These are phyloP conservation scores for Diloba caeruleocephala DNA, from an alignment of 2,888 invertebrate genomes.

Conservation along the genomic window DNA sequence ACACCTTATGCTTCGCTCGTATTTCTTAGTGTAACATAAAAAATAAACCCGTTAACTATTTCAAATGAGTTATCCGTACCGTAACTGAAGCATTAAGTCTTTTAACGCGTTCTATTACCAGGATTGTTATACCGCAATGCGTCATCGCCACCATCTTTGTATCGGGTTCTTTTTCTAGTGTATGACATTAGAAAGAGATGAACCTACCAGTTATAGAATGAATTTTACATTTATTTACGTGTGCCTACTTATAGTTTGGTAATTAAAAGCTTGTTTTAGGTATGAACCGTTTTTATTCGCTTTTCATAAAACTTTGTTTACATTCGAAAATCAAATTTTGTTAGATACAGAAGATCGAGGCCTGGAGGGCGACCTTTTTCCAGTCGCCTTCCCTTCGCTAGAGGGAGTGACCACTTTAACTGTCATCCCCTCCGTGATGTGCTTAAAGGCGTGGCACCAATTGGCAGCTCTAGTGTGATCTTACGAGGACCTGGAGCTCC, in stretches of 20 bases:
- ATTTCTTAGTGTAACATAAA: slow-evolving; percentile 33
- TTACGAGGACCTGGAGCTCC: no score
- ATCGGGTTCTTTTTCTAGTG: slow-evolving; percentile 61
- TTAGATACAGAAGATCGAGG: no score
- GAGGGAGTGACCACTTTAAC: no score
- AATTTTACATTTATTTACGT: slow-evolving; percentile 72
- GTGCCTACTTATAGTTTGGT: slow-evolving; percentile 58
- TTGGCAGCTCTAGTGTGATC: no score
- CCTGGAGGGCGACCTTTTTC: no score
- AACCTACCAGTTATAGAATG: slow-evolving; percentile 53
- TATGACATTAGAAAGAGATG: slow-evolving; percentile 54
- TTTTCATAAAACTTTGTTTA: neutral
- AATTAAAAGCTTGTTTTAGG: slow-evolving; percentile 57
- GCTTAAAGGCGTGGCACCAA: no score
- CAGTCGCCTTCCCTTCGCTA: no score
- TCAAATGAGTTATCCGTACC: slow-evolving; percentile 54
- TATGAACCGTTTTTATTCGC: slow-evolving; percentile 10
- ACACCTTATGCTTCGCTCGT: slow-evolving; percentile 32
- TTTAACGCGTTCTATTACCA: slow-evolving; percentile 66
- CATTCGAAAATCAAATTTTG: neutral
- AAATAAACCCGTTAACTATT: slow-evolving; percentile 47
- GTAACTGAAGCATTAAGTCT: slow-evolving; percentile 57
- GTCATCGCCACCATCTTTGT: slow-evolving; percentile 61
- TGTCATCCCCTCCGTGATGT: no score
- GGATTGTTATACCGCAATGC: slow-evolving; percentile 64